Evolutionary conservation across 2,888 invertebrate species (phyloP), one percentile per base, ranked within the genome.

Genomic region (Orthonevra nobilis): DNA sequence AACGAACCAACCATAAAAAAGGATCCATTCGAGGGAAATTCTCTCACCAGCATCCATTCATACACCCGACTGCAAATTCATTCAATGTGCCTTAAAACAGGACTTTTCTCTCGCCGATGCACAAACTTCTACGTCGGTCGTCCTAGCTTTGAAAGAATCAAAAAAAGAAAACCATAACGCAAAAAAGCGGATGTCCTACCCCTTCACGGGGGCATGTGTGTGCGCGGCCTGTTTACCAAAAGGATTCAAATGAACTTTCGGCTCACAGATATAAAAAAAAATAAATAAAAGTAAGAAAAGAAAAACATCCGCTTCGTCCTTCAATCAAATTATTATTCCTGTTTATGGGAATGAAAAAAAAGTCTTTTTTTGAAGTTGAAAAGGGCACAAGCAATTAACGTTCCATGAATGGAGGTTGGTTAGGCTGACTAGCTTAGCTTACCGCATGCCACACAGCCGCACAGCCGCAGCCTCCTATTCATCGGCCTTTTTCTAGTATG

Each of bases 281-380:
- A 12, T n/a, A 12, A 6, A 46, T 20, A 15, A 2, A 12, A 32
- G 9, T 30, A 28, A 52, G 20, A 30, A 12, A n/a, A n/a, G n/a
- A n/a, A n/a, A n/a, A n/a, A n/a, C n/a, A 19, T 6, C 10, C 28
- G 1, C 19, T 9, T 14, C 28, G 30, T 44, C 44, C 44, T 61
- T 70, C 70, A 70, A 70, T 70, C 61, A 70, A 61, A 70, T 61
- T 70, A 52, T 61, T 61, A 54, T 70, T 61, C 42, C 61, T 61
- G 60, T 54, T 44, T 61, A 54, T 28, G 15, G 20, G 9, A 54
- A 61, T 36, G 70, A 3, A 61, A 61, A 5, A 19, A 40, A 40
- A 19, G 10, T n/a, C n/a, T n/a, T n/a, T n/a, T n/a, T n/a, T 26
- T 14, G 23, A 30, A 40, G 36, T 60, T 61, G 36, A 44, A 61